Percentiles rank a stretch among this genome's conserved stretches.
Evolutionary conservation across 2,797 vertebrate species (phyloP).

Genomic region (Agapornis canus): DNA sequence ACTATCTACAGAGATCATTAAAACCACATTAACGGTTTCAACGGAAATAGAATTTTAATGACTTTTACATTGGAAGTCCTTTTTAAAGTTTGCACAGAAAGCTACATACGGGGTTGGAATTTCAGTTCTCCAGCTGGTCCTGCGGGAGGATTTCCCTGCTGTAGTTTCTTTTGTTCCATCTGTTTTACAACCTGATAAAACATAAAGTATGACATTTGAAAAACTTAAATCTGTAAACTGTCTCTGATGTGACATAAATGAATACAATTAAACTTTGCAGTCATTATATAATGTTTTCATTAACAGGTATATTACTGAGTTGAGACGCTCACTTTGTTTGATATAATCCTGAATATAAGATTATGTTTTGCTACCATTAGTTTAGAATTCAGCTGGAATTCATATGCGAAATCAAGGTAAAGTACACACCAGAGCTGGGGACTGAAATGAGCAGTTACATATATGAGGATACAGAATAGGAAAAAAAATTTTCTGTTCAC

Average conservation of each 20-base stretch:
- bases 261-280: neutral
- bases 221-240: neutral
- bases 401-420: neutral
- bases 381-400: neutral
- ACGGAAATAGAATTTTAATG: neutral
- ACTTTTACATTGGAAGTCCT: neutral
- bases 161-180: constrained; percentile 91
- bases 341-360: neutral
- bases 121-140: constrained; percentile 81
- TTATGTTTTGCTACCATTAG: neutral
- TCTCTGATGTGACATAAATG: neutral
- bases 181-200: constrained; percentile 88
- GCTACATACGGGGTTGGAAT: constrained; percentile 77
- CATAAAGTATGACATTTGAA: neutral
- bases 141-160: constrained; percentile 81
- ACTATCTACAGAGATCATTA: neutral
- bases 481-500: neutral
- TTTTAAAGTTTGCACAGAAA: neutral
- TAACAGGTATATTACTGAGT: neutral
- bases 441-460: neutral
- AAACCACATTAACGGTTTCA: neutral
- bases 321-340: neutral
- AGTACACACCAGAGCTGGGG: neutral
- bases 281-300: neutral
- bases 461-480: neutral